A percentile compares a stretch with the other conserved stretches of the same genome.
Conservation (phyloP, 2,888 invertebrate genomes). For the Eubasilissa splendida region DNA sequence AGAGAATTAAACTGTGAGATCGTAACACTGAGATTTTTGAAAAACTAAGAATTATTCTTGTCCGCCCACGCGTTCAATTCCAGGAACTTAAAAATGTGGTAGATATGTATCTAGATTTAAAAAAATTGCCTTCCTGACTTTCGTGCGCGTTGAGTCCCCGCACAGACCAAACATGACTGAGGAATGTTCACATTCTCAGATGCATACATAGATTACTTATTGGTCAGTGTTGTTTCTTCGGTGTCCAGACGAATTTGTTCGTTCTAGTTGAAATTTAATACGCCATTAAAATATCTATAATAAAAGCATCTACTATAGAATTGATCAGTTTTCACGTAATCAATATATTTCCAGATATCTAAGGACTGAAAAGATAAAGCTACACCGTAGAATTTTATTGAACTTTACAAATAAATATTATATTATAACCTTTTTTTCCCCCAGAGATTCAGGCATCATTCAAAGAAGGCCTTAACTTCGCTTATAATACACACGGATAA, state of each 20-base stretch:
- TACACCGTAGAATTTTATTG: too few relatives aligned
- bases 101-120: neutral
- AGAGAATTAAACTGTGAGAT: neutral
- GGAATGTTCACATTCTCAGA: constrained; percentile 1
- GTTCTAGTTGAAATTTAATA: too few relatives aligned
- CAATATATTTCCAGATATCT: too few relatives aligned
- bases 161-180: constrained; percentile 9
- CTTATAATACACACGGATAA: too few relatives aligned
- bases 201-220: neutral
- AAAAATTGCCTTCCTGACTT: neutral
- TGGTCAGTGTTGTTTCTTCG: constrained; percentile 3
- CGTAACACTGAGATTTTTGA: neutral
- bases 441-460: too few relatives aligned
- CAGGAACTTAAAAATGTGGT: constrained; percentile 20
- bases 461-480: too few relatives aligned
- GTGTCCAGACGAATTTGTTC: neutral
- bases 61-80: constrained; percentile 41
- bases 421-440: too few relatives aligned
- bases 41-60: constrained; percentile 29
- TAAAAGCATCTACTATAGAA: too few relatives aligned
- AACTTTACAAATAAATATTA: too few relatives aligned
- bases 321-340: too few relatives aligned
- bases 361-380: too few relatives aligned
- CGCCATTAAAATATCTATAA: too few relatives aligned
- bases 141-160: neutral